phyloP scores from a whole-genome alignment of 2,113 vertebrate species.

The Emydura subglobosa region DNA sequence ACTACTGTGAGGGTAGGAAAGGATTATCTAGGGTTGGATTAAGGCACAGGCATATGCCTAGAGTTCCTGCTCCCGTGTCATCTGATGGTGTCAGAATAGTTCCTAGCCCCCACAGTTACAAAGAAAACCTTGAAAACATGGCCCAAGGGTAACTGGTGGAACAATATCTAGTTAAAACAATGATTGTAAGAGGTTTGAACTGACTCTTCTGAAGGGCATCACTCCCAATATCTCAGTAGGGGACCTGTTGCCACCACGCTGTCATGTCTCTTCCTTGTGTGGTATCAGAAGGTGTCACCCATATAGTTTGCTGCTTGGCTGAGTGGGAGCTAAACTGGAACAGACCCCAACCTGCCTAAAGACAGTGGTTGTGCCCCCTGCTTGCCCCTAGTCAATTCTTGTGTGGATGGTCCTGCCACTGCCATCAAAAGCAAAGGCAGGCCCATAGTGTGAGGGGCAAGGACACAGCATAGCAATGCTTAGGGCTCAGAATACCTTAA shows the following conservation, averaged over 20 bases:
- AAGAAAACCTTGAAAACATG: not conserved
- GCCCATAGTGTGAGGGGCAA: not conserved
- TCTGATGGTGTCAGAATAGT: not conserved
- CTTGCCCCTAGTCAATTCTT: not conserved
- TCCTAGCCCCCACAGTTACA: not conserved
- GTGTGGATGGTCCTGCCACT: not conserved
- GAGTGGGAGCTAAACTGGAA: not conserved
- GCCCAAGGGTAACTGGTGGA: not conserved
- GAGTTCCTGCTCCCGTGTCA: not conserved
- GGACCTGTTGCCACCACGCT: not conserved
- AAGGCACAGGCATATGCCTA: not conserved
- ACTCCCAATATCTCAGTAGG: not conserved
- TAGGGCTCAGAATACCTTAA: not conserved
- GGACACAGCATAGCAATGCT: not conserved
- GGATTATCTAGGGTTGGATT: not conserved
- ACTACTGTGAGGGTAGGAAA: not conserved
- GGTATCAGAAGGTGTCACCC: not conserved
- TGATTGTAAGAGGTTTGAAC: not conserved
- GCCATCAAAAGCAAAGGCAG: not conserved
- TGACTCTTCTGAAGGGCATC: not conserved
- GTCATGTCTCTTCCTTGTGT: not conserved
- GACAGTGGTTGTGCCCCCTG: not conserved
- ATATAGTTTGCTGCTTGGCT: not conserved
- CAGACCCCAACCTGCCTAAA: not conserved
- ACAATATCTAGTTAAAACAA: not conserved